A percentile compares a stretch with the other conserved stretches of the same genome.
These are phyloP conservation scores for Pycnonotus jocosus DNA, from an alignment of 2,113 vertebrate genomes.

Conservation along the genomic window DNA sequence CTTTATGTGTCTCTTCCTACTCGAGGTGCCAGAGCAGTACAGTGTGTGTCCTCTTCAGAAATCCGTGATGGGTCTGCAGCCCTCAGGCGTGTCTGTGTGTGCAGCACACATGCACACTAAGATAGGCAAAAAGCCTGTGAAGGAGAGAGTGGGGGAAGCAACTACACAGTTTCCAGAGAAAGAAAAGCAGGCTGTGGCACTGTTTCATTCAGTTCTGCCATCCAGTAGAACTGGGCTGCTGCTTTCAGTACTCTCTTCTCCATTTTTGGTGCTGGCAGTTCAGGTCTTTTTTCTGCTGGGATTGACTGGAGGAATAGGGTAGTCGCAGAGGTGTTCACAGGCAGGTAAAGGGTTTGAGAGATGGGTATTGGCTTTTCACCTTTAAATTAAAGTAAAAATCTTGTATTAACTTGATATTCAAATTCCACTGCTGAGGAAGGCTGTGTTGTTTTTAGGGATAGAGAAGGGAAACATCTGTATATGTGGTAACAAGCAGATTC, in stretches of 20 bases:
- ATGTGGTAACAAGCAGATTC: not conserved
- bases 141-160: not conserved
- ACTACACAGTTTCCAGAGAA: not conserved
- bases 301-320: not conserved
- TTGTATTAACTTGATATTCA: not conserved
- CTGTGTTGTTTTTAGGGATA: not conserved
- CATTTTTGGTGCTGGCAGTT: not conserved
- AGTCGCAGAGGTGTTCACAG: not conserved
- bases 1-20: not conserved
- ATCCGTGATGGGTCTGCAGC: not conserved
- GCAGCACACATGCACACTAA: fast-evolving
- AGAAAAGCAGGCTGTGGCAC: not conserved
- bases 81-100: fast-evolving
- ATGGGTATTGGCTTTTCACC: not conserved
- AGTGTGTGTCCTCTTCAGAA: not conserved
- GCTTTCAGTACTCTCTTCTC: not conserved
- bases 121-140: not conserved
- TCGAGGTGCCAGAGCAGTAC: not conserved
- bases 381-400: not conserved
- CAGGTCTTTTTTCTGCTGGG: not conserved
- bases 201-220: not conserved
- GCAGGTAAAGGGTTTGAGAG: not conserved
- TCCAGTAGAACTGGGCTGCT: not conserved
- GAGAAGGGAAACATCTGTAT: slow-evolving; percentile 4
- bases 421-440: not conserved